Percentiles rank a stretch among this genome's conserved stretches.
phyloP scores from a whole-genome alignment of 2,888 invertebrate genomes.

The Allophyes oxyacanthae region DNA sequence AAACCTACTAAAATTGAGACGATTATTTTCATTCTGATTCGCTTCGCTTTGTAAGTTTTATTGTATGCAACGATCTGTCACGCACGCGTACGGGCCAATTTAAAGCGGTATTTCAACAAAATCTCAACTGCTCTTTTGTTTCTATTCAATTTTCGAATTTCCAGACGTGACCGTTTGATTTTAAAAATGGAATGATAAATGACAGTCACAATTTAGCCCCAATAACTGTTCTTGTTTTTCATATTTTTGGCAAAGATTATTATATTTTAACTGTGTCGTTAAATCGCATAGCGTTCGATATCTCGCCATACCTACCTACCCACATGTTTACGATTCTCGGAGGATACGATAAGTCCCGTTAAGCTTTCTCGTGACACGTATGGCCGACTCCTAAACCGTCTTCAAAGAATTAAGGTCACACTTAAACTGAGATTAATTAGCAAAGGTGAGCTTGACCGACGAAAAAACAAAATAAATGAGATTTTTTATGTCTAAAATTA shows the following conservation, averaged over 20 bases:
- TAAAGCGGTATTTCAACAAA: too few relatives aligned
- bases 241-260: background rate
- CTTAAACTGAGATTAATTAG: conserved; percentile 46
- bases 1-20: conserved; percentile 37
- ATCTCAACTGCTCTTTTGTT: background rate
- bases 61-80: conserved; percentile 21
- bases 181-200: background rate
- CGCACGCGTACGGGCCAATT: conserved; percentile 24
- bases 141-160: too few relatives aligned
- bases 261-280: conserved; percentile 10
- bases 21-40: conserved; percentile 24
- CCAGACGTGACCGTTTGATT: too few relatives aligned
- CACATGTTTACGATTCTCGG: conserved; percentile 16
- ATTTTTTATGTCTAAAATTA: conserved; percentile 11
- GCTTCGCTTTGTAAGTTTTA: conserved; percentile 12
- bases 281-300: conserved; percentile 5
- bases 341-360: conserved; percentile 50
- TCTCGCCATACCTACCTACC: conserved; percentile 11
- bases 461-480: conserved; percentile 2
- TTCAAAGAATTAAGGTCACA: conserved; percentile 50
- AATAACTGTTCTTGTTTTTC: conserved; percentile 2
- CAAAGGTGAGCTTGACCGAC: conserved; percentile 21
- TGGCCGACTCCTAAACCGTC: conserved; percentile 43
- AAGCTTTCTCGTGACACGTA: conserved; percentile 49
- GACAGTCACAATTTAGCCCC: background rate